phyloP scores from a whole-genome alignment of 2,113 vertebrate genomes.

The Thalassoma bifasciatum region DNA sequence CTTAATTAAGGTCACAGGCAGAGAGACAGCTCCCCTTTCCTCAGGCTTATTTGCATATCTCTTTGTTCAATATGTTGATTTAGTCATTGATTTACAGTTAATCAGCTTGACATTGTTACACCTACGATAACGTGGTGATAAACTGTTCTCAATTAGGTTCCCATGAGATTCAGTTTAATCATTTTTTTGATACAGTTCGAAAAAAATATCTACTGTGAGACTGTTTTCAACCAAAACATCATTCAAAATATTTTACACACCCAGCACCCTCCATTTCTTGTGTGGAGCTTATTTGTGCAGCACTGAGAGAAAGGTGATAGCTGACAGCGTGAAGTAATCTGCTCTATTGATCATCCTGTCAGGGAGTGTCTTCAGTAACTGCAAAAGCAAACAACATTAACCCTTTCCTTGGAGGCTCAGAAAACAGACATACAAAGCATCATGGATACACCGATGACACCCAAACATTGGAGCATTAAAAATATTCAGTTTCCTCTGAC shows the following conservation, averaged over 20 bases:
- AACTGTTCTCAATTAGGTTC: background rate
- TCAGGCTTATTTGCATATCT: slow-evolving; percentile 62
- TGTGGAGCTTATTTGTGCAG: slow-evolving; percentile 70
- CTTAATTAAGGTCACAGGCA: slow-evolving; percentile 81
- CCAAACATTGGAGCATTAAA: slow-evolving; percentile 1
- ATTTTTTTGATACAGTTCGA: background rate
- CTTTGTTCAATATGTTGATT: slow-evolving; percentile 53
- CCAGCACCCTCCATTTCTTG: slow-evolving; percentile 14
- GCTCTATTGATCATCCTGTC: slow-evolving; percentile 83
- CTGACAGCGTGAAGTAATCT: slow-evolving; percentile 85
- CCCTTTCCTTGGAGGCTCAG: slow-evolving; percentile 48
- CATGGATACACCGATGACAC: slow-evolving; percentile 2
- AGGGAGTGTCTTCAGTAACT: slow-evolving; percentile 76
- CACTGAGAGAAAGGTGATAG: slow-evolving; percentile 83
- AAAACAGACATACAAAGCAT: slow-evolving; percentile 7
- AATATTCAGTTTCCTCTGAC: slow-evolving; percentile 19
- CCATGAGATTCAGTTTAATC: background rate
- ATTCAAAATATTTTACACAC: slow-evolving; percentile 26
- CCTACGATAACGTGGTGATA: background rate
- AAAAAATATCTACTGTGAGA: background rate
- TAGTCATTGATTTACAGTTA: slow-evolving; percentile 45
- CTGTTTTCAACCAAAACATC: slow-evolving; percentile 11
- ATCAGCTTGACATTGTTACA: slow-evolving; percentile 16
- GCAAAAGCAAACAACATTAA: slow-evolving; percentile 80
- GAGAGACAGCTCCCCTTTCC: slow-evolving; percentile 50